A percentile compares a stretch with the other conserved stretches of the same genome.
Evolutionary conservation across 2,888 invertebrate genomes (phyloP).

Genomic region (Cyrtodaria siliqua): DNA sequence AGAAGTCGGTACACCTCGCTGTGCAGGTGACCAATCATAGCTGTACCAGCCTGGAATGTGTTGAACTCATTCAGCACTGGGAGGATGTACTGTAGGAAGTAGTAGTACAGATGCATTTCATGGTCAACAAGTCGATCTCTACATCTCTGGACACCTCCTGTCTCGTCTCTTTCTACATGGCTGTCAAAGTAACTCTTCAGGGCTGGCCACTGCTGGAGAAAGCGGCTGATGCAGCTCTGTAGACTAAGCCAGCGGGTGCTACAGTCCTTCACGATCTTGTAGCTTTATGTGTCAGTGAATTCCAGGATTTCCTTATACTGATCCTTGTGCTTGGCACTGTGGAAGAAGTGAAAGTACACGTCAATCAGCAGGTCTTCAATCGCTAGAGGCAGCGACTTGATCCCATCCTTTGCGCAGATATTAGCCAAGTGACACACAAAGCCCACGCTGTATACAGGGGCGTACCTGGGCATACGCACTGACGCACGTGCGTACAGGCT

Average conservation of each 20-base stretch:
- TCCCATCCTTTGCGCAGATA: too few species aligned
- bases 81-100: constrained; percentile 39
- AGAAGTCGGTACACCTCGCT: too few species aligned
- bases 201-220: constrained; percentile 45
- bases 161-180: constrained; percentile 41
- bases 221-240: constrained; percentile 22
- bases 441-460: too few species aligned
- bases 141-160: constrained; percentile 32
- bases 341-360: too few species aligned
- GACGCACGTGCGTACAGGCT: too few species aligned
- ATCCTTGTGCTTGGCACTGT: constrained; percentile 39
- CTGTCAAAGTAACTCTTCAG: constrained; percentile 43
- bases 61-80: constrained; percentile 44
- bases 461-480: too few species aligned
- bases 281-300: constrained; percentile 48
- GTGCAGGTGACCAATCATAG: too few species aligned
- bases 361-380: too few species aligned
- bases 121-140: neutral
- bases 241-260: constrained; percentile 44
- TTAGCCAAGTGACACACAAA: too few species aligned
- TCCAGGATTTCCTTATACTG: constrained; percentile 40
- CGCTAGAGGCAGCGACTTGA: too few species aligned
- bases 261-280: constrained; percentile 52
- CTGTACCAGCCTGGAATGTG: constrained; percentile 31
- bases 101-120: constrained; percentile 28